Percentiles rank a stretch among this genome's conserved stretches.
phyloP scores from a whole-genome alignment of 64 coral and sea anemone species.

The Orbicella faveolata region DNA sequence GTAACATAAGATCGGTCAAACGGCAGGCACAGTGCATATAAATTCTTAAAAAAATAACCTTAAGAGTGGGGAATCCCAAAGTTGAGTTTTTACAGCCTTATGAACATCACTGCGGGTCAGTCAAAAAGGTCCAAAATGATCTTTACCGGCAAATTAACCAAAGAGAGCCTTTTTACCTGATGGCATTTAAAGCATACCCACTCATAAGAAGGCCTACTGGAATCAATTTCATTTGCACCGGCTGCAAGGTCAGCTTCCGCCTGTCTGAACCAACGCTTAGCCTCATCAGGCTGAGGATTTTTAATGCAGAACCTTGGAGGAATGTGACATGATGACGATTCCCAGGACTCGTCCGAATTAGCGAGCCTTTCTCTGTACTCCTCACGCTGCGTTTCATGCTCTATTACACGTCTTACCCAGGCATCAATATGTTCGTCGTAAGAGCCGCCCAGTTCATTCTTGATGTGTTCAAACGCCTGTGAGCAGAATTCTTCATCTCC shows the following conservation, averaged over 20 bases:
- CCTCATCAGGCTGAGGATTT: conserved; percentile 65
- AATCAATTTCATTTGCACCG: conserved; percentile 37
- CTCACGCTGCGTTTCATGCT: not conserved
- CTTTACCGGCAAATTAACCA: not conserved
- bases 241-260: conserved; percentile 57
- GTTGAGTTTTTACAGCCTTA: no score
- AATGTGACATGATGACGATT: not conserved
- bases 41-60: no score
- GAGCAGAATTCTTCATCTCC: conserved; percentile 63
- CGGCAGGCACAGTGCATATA: no score
- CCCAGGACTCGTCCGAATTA: not conserved
- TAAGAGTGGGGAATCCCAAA: no score
- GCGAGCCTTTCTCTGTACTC: not conserved
- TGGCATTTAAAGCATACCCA: conserved; percentile 87
- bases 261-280: conserved; percentile 74
- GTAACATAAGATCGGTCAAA: no score
- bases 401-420: not conserved
- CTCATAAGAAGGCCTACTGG: conserved; percentile 32
- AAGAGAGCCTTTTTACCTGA: conserved; percentile 33
- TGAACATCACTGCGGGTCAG: no score
- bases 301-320: not conserved
- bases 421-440: not conserved
- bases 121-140: not conserved
- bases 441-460: conserved; percentile 26
- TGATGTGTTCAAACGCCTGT: conserved; percentile 58